A percentile compares a stretch with the other conserved stretches of the same genome.
phyloP scores from a whole-genome alignment of 1,140 invertebrate genomes.

The Phortica variegata region DNA sequence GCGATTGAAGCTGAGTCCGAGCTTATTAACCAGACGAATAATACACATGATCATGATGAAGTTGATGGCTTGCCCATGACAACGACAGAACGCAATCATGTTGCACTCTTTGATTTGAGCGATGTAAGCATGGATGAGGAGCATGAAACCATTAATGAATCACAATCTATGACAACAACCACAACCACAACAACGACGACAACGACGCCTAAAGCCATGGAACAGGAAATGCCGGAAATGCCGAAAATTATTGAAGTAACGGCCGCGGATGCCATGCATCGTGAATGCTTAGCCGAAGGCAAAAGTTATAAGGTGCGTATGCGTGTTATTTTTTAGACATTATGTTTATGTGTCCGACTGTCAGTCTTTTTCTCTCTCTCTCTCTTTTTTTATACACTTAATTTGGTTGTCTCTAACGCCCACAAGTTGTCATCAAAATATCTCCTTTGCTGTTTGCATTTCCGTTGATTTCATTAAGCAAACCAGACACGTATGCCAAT shows the following conservation, averaged over 20 bases:
- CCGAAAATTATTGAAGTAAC: constrained; percentile 50
- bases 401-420: no score
- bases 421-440: no score
- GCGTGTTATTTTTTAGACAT: no score
- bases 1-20: constrained; percentile 19
- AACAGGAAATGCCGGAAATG: constrained; percentile 38
- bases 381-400: no score
- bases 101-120: constrained; percentile 62
- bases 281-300: constrained; percentile 45
- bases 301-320: constrained; percentile 52
- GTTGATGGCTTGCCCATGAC: neutral
- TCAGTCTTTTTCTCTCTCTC: neutral
- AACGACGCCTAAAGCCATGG: constrained; percentile 14
- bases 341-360: neutral
- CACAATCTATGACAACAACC: constrained; percentile 5
- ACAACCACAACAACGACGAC: constrained; percentile 16
- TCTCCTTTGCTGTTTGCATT: no score
- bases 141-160: constrained; percentile 36
- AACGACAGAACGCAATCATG: constrained; percentile 20
- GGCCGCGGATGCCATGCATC: constrained; percentile 45
- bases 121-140: constrained; percentile 70
- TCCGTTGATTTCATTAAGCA: neutral
- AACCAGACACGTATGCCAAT: neutral
- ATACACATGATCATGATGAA: constrained; percentile 14
- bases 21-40: constrained; percentile 28